A percentile compares a stretch with the other conserved stretches of the same genome.
phyloP scores from a whole-genome alignment of 2,797 vertebrate species.

The Pseudochromis fuscus region DNA sequence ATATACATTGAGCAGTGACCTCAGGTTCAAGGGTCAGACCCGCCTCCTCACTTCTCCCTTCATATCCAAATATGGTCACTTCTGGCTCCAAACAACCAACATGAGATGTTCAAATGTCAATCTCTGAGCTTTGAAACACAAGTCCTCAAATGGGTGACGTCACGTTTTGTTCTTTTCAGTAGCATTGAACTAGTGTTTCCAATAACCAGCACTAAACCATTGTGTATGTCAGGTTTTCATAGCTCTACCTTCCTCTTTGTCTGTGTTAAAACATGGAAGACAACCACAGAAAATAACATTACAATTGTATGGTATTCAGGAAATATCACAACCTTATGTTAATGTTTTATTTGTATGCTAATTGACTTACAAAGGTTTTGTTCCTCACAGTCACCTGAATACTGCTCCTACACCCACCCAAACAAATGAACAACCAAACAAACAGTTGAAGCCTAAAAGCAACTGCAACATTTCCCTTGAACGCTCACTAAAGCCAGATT shows the following conservation, averaged over 20 bases:
- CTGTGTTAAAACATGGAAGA: not conserved
- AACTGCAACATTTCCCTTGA: constrained; percentile 28
- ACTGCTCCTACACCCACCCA: not conserved
- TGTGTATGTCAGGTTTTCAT: constrained; percentile 9
- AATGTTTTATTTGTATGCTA: not conserved
- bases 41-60: no score
- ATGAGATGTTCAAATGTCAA: no score
- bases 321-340: not conserved
- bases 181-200: not conserved
- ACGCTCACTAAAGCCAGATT: constrained; percentile 17
- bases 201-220: no score
- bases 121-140: no score
- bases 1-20: no score
- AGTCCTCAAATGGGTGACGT: no score
- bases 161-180: not conserved
- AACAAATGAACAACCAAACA: not conserved
- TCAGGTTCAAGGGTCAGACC: no score
- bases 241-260: not conserved
- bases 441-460: constrained; percentile 12
- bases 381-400: not conserved
- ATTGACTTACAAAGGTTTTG: not conserved
- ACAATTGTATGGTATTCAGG: no score
- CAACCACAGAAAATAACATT: not conserved
- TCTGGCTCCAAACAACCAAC: no score
- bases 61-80: no score